Evolutionary conservation across 2,113 vertebrate genomes (phyloP), one percentile per base, ranked within the genome.

Genomic region (Gnathonemus echidnorhynchus): DNA sequence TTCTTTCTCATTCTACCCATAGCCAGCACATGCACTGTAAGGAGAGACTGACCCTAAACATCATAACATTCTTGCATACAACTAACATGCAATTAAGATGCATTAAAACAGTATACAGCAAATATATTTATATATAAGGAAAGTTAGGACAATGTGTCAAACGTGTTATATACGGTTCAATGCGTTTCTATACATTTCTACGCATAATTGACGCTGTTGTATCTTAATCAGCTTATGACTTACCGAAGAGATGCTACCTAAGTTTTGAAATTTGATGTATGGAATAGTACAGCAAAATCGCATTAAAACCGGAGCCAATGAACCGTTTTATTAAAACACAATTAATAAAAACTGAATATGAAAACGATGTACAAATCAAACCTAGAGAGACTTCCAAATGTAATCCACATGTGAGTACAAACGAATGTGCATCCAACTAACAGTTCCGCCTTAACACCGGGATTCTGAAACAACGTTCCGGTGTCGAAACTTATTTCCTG

Each of bases 1-100:
- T 96, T 95, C 91, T 96, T 97, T 89, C 95, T 96, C 8, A 97
- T 89, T 90, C 95, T 97, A 35, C 97, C 98, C 98, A 98, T 96
- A 89, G 90, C n/a, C 39, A 46, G 24, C 27, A 31, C n/a, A 58
- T 50, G 39, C 49, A 66, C 83, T 50, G 27, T 39, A 17, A 39
- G 24, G 39, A 56, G 17, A 15, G 35, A 62, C 93, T 88, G 52
- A 70, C 35, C 6, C 17, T 42, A 52, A 77, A n/a, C 58, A 42
- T 62, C 48, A 45, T n/a, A 5, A 21, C 21, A 58, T 13, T 24
- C 46, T n/a, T 45, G 3, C 5, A 87, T 58, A 74, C 31, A 46
- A 48, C 15, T 39, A 39, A 70, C 49, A 80, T 5, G 10, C 4
- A 31, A n/a, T 31, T 53, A 87, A 24, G 27, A 24, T 86, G 2